Evolutionary conservation across 92 coral and sea anemone genomes (phyloP).

Genomic region (Pocillopora meandrina): DNA sequence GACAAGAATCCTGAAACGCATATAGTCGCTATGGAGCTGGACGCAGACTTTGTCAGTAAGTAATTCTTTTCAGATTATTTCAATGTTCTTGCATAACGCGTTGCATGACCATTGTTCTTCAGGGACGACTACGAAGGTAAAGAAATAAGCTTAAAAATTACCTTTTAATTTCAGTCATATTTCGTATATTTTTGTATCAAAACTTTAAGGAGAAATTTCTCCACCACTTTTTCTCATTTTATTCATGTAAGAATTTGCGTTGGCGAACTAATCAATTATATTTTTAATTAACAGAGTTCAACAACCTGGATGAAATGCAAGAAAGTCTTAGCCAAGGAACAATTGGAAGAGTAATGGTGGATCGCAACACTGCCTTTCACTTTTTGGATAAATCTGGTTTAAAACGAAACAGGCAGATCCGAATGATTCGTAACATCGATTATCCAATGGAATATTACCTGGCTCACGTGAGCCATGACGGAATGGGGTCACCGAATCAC

Average conservation of each 20-base stretch:
- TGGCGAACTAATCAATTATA: neutral
- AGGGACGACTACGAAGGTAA: too few species aligned
- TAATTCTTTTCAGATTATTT: neutral
- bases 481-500: neutral
- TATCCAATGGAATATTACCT: conserved; percentile 38
- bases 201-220: too few species aligned
- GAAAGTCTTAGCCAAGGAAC: conserved; percentile 16
- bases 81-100: neutral
- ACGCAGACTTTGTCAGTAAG: conserved; percentile 27
- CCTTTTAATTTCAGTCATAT: too few species aligned
- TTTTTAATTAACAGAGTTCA: conserved; percentile 18
- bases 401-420: conserved; percentile 36
- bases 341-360: conserved; percentile 40
- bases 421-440: conserved; percentile 31
- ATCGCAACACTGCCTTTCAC: conserved; percentile 44
- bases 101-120: neutral
- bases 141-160: too few species aligned
- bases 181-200: too few species aligned
- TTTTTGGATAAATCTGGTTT: conserved; percentile 26
- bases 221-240: neutral
- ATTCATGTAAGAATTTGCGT: neutral
- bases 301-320: conserved; percentile 32
- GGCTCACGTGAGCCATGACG: conserved; percentile 1
- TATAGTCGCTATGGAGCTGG: conserved; percentile 13
- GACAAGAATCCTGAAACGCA: conserved; percentile 9